Evolutionary conservation across 2,113 vertebrate species (phyloP).

Genomic region (Vidua macroura): DNA sequence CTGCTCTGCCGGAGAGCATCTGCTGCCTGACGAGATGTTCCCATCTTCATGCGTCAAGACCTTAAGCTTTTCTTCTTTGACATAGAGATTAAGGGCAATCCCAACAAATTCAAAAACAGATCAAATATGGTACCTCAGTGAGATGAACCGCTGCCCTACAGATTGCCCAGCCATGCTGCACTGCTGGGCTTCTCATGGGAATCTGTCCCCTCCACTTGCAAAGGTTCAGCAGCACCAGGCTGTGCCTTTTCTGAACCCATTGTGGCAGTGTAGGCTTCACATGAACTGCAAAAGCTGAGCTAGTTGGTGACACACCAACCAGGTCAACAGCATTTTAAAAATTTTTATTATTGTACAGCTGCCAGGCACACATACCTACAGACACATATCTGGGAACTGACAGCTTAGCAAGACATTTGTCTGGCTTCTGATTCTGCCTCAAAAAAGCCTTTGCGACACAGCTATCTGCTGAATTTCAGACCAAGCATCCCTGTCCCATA

Average conservation of each 20-base stretch:
- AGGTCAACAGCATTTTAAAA: background rate
- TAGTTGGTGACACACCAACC: background rate
- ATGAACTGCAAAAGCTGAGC: background rate
- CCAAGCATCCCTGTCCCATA: background rate
- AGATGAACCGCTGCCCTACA: background rate
- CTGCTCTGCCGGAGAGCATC: accelerated
- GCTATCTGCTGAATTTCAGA: background rate
- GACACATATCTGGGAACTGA: background rate
- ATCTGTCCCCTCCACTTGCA: background rate
- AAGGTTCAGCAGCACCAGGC: background rate
- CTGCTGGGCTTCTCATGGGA: background rate
- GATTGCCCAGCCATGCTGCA: background rate
- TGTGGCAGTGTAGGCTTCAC: background rate
- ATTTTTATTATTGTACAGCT: background rate
- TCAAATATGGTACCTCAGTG: background rate
- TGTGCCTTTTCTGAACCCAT: background rate
- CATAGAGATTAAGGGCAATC: background rate
- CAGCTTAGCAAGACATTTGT: accelerated
- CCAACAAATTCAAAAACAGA: background rate
- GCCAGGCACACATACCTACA: background rate
- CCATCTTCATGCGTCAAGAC: background rate
- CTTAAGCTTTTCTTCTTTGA: background rate
- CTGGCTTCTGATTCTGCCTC: background rate
- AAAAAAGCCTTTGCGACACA: background rate
- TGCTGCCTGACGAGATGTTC: background rate